These are phyloP conservation scores for Eriocheir sinensis DNA, from an alignment of 1,140 invertebrate genomes.

Conservation along the genomic window DNA sequence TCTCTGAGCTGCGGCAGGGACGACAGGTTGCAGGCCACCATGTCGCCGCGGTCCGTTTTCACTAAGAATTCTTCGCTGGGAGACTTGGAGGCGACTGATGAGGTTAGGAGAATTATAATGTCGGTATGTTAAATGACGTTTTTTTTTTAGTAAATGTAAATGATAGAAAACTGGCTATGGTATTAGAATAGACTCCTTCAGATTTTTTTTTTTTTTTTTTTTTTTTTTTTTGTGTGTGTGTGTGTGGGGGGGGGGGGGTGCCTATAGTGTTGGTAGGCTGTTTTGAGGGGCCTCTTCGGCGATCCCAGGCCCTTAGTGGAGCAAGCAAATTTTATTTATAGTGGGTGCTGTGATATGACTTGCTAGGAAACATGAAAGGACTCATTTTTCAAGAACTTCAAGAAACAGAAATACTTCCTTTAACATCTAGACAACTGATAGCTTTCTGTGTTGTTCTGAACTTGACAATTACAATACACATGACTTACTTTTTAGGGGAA, in stretches of 20 bases:
- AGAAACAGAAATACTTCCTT: not conserved
- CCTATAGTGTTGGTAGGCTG: too few species aligned
- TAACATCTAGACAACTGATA: not conserved
- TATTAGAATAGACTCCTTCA: not conserved
- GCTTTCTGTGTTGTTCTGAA: not conserved
- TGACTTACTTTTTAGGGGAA: constrained; percentile 57
- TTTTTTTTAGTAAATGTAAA: not conserved
- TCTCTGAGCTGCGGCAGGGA: constrained; percentile 37
- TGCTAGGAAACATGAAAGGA: not conserved
- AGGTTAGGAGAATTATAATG: not conserved
- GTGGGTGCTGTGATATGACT: not conserved
- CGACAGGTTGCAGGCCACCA: constrained; percentile 63
- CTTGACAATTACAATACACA: not conserved
- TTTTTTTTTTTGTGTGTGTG: too few species aligned
- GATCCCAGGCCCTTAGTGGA: too few species aligned
- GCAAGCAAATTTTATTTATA: too few species aligned
- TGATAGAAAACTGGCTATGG: not conserved
- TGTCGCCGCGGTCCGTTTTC: constrained; percentile 63
- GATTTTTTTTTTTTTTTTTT: too few species aligned
- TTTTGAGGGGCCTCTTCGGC: too few species aligned
- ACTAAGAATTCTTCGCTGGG: constrained; percentile 41
- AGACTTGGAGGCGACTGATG: constrained; percentile 23
- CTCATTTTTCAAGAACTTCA: not conserved
- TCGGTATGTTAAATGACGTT: not conserved
- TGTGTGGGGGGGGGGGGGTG: too few species aligned